Percentiles rank a stretch among this genome's conserved stretches.
Evolutionary conservation across 1,140 invertebrate genomes (phyloP).

Genomic region (Caerostris darwini): DNA sequence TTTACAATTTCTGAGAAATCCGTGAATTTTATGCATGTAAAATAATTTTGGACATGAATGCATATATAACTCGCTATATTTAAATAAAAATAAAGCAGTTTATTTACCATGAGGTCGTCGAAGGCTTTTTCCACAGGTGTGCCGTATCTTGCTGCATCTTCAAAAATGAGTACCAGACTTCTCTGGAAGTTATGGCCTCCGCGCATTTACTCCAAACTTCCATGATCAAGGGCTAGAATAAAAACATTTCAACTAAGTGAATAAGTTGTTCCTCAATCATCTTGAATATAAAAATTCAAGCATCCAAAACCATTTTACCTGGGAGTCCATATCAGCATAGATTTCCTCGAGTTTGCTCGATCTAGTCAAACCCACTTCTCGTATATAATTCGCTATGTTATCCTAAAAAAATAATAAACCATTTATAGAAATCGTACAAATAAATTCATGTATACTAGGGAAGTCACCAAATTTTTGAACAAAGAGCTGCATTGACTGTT

Average conservation of each 20-base stretch:
- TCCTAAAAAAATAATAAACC: conserved; percentile 32
- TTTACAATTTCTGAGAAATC: too few relatives aligned
- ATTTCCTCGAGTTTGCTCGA: conserved; percentile 44
- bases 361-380: neutral
- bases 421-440: neutral
- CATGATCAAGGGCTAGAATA: conserved; percentile 30
- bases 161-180: conserved; percentile 47
- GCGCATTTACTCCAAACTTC: conserved; percentile 23
- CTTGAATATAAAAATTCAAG: neutral
- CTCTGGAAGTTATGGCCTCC: conserved; percentile 43
- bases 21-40: too few relatives aligned
- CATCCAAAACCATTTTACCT: conserved; percentile 22
- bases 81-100: too few relatives aligned
- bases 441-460: too few relatives aligned
- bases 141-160: conserved; percentile 48
- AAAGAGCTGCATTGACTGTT: too few relatives aligned
- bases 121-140: conserved; percentile 56
- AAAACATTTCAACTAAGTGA: neutral
- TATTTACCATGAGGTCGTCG: conserved; percentile 66
- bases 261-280: neutral
- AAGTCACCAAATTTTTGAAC: too few relatives aligned
- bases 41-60: too few relatives aligned
- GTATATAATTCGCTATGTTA: conserved; percentile 29
- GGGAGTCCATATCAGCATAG: conserved; percentile 15
- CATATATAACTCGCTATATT: too few relatives aligned